These are phyloP conservation scores for Sycophila sp. DNA, from an alignment of 1,140 invertebrate genomes.

Conservation along the genomic window DNA sequence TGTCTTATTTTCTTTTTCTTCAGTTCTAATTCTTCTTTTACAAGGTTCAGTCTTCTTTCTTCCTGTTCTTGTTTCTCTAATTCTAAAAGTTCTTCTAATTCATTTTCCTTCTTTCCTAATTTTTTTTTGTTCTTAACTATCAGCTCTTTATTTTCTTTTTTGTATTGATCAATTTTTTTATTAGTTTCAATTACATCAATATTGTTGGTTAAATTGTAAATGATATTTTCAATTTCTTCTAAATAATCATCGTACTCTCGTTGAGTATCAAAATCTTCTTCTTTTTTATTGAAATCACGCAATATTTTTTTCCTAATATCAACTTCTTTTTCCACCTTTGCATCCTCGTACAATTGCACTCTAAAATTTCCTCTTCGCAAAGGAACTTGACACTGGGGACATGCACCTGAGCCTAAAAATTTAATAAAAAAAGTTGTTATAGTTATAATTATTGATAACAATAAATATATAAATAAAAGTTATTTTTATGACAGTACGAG, in stretches of 20 bases:
- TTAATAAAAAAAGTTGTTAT: too few species aligned
- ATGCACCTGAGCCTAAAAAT: constrained; percentile 92
- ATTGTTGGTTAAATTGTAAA: constrained; percentile 92
- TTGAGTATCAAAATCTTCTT: constrained; percentile 86
- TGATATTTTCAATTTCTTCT: constrained; percentile 90
- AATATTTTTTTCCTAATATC: constrained; percentile 91
- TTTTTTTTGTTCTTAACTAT: constrained; percentile 89
- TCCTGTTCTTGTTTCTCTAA: constrained; percentile 81
- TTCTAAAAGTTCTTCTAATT: constrained; percentile 89
- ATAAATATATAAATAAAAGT: background rate
- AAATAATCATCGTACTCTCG: constrained; percentile 93
- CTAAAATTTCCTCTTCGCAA: constrained; percentile 91
- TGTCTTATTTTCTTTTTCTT: constrained; percentile 85
- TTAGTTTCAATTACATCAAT: constrained; percentile 91
- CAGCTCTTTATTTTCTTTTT: constrained; percentile 90
- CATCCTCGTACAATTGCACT: constrained; percentile 95
- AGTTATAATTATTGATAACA: too few species aligned
- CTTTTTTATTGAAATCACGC: constrained; percentile 91
- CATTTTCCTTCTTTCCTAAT: constrained; percentile 77
- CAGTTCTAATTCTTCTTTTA: constrained; percentile 75
- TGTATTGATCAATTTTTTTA: constrained; percentile 93
- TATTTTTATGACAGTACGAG: constrained; percentile 11
- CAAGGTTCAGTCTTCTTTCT: constrained; percentile 71
- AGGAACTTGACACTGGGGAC: constrained; percentile 90
- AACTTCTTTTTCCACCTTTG: constrained; percentile 96